Evolutionary conservation across 2,888 invertebrate species (phyloP).

Genomic region (Chesias legatella): DNA sequence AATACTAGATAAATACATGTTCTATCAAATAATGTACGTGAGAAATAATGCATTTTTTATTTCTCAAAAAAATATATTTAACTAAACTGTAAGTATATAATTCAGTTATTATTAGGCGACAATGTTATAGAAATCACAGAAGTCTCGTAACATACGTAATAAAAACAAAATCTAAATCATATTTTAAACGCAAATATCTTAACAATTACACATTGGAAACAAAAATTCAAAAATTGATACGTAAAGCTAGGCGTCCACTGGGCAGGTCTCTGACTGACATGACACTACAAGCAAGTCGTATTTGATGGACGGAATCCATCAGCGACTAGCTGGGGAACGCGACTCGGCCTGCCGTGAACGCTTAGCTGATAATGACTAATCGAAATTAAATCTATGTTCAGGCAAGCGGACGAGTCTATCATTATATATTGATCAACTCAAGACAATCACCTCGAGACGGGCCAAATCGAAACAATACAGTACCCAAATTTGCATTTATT

Average conservation of each 20-base stretch:
- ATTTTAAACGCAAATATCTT: slow-evolving; percentile 35
- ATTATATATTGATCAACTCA: slow-evolving; percentile 12
- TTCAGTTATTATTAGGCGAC: slow-evolving; percentile 47
- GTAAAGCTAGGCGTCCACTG: too few species aligned
- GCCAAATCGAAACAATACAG: slow-evolving; percentile 5
- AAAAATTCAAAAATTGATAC: slow-evolving; percentile 27
- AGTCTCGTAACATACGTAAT: slow-evolving; percentile 44
- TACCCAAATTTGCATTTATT: not conserved
- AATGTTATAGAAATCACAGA: slow-evolving; percentile 57
- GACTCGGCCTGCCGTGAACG: too few species aligned
- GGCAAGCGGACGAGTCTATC: slow-evolving; percentile 44
- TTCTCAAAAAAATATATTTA: slow-evolving; percentile 33
- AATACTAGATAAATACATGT: slow-evolving; percentile 15
- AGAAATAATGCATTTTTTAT: slow-evolving; percentile 30
- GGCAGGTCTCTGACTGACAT: too few species aligned
- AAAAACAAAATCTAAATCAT: slow-evolving; percentile 30
- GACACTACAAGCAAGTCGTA: too few species aligned
- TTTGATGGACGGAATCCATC: too few species aligned
- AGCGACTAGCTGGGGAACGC: too few species aligned
- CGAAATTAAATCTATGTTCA: slow-evolving; percentile 43
- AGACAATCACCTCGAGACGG: slow-evolving; percentile 13
- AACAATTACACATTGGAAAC: slow-evolving; percentile 38
- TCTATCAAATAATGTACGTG: slow-evolving; percentile 30
- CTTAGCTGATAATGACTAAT: slow-evolving; percentile 6
- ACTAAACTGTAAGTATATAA: slow-evolving; percentile 42